A percentile compares a stretch with the other conserved stretches of the same genome.
Evolutionary conservation across 2,113 vertebrate genomes (phyloP).

Genomic region (Istiophorus platypterus): DNA sequence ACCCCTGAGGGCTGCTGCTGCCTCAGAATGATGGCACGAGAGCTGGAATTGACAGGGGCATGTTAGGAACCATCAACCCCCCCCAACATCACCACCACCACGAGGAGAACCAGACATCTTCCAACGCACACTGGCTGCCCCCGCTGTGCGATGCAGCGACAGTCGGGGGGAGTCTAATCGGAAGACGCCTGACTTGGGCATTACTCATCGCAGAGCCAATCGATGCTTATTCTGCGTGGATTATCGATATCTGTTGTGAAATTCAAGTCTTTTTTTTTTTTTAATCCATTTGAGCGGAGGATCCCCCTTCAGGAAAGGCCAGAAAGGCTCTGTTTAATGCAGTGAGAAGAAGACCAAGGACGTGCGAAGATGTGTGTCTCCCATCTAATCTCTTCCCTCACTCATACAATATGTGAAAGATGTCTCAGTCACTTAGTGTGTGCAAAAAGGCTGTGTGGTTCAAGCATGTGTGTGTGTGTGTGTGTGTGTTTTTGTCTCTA

Average conservation of each 20-base stretch:
- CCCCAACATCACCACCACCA: slow-evolving; percentile 5
- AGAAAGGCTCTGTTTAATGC: slow-evolving; percentile 45
- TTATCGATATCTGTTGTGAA: slow-evolving; percentile 67
- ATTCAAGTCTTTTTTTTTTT: background rate
- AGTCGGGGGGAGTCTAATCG: slow-evolving; percentile 75
- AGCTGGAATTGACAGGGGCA: slow-evolving; percentile 55
- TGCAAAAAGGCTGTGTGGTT: slow-evolving; percentile 24
- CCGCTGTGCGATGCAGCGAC: slow-evolving; percentile 56
- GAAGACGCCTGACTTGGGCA: slow-evolving; percentile 56
- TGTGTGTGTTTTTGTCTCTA: background rate
- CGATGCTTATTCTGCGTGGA: slow-evolving; percentile 65
- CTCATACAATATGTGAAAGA: slow-evolving; percentile 40
- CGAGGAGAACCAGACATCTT: slow-evolving; percentile 42
- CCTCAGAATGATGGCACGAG: slow-evolving; percentile 59
- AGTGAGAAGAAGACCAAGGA: slow-evolving; percentile 36
- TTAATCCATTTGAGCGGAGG: slow-evolving; percentile 14
- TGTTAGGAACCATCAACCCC: slow-evolving; percentile 46
- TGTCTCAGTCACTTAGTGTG: slow-evolving; percentile 53
- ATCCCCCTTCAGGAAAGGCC: slow-evolving; percentile 35
- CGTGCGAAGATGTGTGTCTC: slow-evolving; percentile 45
- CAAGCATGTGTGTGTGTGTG: background rate
- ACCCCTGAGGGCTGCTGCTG: slow-evolving; percentile 63
- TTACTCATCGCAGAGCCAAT: slow-evolving; percentile 60
- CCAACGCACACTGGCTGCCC: slow-evolving; percentile 34
- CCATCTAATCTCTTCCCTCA: slow-evolving; percentile 42